Evolutionary conservation across 2,113 vertebrate species (phyloP).

Genomic region (Chaenocephalus aceratus): DNA sequence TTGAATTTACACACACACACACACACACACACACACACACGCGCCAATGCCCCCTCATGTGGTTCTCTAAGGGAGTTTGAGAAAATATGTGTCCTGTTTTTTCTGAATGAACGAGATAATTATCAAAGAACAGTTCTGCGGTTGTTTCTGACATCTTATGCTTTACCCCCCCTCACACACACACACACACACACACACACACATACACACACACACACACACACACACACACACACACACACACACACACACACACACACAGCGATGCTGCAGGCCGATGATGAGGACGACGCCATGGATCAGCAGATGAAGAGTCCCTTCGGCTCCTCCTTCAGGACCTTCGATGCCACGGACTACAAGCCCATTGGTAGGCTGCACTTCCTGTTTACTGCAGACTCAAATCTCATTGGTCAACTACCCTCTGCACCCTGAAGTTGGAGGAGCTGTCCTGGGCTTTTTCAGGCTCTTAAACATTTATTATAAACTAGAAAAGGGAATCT

Average conservation of each 20-base stretch:
- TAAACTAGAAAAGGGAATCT: too few relatives aligned
- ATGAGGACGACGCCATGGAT: constrained; percentile 94
- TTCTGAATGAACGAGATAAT: too few relatives aligned
- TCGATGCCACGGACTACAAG: constrained; percentile 97
- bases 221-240: constrained; percentile 52
- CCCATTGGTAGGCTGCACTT: constrained; percentile 88
- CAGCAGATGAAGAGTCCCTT: constrained; percentile 98
- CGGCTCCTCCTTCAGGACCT: constrained; percentile 96
- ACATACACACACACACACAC: constrained; percentile 48
- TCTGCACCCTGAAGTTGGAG: too few relatives aligned
- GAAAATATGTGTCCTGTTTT: too few relatives aligned
- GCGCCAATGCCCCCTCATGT: too few relatives aligned
- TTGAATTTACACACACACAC: too few relatives aligned
- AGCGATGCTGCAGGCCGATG: constrained; percentile 86
- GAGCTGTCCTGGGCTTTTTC: too few relatives aligned
- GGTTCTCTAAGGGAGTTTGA: too few relatives aligned
- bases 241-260: constrained; percentile 47
- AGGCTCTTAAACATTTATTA: too few relatives aligned
- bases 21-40: too few relatives aligned
- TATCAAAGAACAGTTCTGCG: too few relatives aligned
- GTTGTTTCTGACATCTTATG: too few relatives aligned
- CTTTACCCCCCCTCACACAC: background rate
- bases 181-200: background rate
- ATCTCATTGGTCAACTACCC: background rate
- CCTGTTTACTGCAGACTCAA: background rate